phyloP scores from a whole-genome alignment of 1,140 invertebrate species.

The Mactra quadrangularis region DNA sequence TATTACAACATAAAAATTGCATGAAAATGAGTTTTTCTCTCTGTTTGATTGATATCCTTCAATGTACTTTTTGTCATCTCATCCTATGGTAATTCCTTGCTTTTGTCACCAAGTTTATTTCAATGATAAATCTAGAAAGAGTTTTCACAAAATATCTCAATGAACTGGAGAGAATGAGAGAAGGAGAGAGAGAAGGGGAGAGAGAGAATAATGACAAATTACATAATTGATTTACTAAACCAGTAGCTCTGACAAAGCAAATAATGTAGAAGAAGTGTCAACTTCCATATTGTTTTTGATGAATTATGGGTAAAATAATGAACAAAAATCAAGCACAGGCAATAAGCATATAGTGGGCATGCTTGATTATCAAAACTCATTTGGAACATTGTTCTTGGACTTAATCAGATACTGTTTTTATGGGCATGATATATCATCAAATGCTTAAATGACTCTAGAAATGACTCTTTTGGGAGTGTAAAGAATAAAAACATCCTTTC shows the following conservation, averaged over 20 bases:
- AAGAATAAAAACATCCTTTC: no score
- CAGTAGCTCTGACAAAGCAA: background rate
- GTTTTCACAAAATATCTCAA: conserved; percentile 13
- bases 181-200: no score
- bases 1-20: conserved; percentile 13
- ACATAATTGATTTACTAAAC: conserved; percentile 38
- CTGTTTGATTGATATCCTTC: conserved; percentile 12
- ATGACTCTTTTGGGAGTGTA: no score
- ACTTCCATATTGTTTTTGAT: conserved; percentile 35
- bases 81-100: no score
- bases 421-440: no score
- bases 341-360: no score
- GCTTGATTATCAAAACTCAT: no score
- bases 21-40: conserved; percentile 15
- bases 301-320: conserved; percentile 34
- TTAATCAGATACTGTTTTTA: no score
- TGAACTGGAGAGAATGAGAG: background rate
- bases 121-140: conserved; percentile 1
- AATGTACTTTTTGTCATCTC: no score
- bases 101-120: no score
- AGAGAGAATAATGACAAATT: conserved; percentile 9
- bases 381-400: no score
- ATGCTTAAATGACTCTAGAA: no score
- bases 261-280: conserved; percentile 13
- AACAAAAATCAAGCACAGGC: background rate